Percentiles rank a stretch among this genome's conserved stretches.
Evolutionary conservation across 2,888 invertebrate genomes (phyloP).

Genomic region (Acleris cristana): DNA sequence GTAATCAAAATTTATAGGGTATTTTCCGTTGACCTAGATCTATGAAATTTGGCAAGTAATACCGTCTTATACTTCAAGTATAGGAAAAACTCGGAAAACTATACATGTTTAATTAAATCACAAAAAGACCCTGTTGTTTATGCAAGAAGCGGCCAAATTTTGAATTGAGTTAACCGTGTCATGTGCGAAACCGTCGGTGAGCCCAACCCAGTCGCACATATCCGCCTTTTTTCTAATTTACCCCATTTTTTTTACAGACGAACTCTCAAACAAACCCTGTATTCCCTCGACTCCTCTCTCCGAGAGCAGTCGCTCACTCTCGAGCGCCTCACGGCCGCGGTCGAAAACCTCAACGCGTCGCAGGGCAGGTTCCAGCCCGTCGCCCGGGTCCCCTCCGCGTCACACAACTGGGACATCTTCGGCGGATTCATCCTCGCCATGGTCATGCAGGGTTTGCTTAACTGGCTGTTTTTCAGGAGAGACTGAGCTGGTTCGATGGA

Average conservation of each 20-base stretch:
- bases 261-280: slow-evolving; percentile 76
- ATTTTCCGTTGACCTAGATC: too few species aligned
- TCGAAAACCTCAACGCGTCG: slow-evolving; percentile 56
- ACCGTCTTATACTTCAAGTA: too few species aligned
- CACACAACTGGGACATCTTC: slow-evolving; percentile 71
- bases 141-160: too few species aligned
- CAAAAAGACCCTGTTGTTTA: too few species aligned
- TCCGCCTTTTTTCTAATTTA: too few species aligned
- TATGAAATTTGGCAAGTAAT: too few species aligned
- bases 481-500: slow-evolving; percentile 37
- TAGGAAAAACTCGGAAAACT: too few species aligned
- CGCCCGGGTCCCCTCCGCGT: slow-evolving; percentile 49
- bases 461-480: slow-evolving; percentile 71
- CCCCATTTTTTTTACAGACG: slow-evolving; percentile 49
- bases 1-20: too few species aligned
- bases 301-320: slow-evolving; percentile 80
- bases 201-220: too few species aligned
- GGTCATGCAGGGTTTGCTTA: slow-evolving; percentile 67
- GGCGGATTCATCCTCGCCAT: slow-evolving; percentile 70
- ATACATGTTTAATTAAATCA: too few species aligned
- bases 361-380: slow-evolving; percentile 51
- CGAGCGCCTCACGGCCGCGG: slow-evolving; percentile 60
- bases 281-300: slow-evolving; percentile 75
- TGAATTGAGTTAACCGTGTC: too few species aligned
- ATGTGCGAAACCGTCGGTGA: too few species aligned